Percentiles rank a stretch among this genome's conserved stretches.
These are phyloP conservation scores for Spodoptera litura DNA, from an alignment of 1,140 invertebrate species.

Conservation along the genomic window DNA sequence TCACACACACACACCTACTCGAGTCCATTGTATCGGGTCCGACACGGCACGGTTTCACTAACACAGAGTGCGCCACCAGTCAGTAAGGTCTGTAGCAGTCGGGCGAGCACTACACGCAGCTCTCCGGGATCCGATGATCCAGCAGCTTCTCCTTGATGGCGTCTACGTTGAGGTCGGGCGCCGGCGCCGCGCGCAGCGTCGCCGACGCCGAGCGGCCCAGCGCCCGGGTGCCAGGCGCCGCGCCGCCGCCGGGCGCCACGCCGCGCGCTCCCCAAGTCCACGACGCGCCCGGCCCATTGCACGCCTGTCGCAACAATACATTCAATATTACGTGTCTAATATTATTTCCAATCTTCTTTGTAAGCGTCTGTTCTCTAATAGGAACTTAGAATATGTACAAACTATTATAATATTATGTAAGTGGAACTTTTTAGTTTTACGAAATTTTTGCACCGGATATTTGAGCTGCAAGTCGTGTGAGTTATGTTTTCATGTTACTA, in stretches of 20 bases:
- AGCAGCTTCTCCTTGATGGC: constrained; percentile 92
- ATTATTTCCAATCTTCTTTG: too few species aligned
- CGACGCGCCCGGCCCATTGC: constrained; percentile 81
- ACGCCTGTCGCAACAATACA: constrained; percentile 59
- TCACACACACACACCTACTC: neutral
- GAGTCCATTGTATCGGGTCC: neutral
- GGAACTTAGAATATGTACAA: too few species aligned
- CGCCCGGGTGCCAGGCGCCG: constrained; percentile 65
- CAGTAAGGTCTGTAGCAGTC: too few species aligned
- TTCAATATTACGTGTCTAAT: neutral
- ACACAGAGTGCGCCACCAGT: constrained; percentile 5
- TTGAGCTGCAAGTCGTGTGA: too few species aligned
- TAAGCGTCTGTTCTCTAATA: too few species aligned
- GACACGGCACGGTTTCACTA: constrained; percentile 6
- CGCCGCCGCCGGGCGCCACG: constrained; percentile 70
- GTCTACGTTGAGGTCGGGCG: constrained; percentile 87
- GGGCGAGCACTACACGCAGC: constrained; percentile 88
- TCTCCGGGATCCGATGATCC: constrained; percentile 91
- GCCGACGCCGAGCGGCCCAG: constrained; percentile 71
- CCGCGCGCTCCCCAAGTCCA: constrained; percentile 75
- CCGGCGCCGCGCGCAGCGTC: constrained; percentile 62
- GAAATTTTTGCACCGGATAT: too few species aligned
- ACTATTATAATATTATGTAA: too few species aligned
- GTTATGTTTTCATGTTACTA: too few species aligned
- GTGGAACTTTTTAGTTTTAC: too few species aligned